These are phyloP conservation scores for Motacilla tschutschensis DNA, from an alignment of 2,113 vertebrate species.

Conservation along the genomic window DNA sequence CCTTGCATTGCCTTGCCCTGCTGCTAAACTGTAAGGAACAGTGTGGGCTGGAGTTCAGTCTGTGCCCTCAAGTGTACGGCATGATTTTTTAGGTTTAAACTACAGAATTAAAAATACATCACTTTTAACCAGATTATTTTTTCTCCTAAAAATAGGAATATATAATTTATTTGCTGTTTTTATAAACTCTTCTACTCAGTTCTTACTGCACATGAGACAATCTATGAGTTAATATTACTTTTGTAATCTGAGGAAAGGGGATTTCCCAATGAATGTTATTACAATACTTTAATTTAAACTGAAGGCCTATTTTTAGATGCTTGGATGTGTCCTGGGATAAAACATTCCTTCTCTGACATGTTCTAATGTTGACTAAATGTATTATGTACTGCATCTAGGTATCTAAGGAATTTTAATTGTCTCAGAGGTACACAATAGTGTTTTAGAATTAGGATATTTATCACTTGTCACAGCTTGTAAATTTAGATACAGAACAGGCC, in stretches of 20 bases:
- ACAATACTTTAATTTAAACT: slow-evolving; percentile 21
- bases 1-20: neutral
- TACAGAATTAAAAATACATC: neutral
- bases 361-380: slow-evolving; percentile 45
- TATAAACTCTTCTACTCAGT: neutral
- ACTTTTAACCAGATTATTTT: neutral
- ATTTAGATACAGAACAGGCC: slow-evolving; percentile 48
- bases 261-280: slow-evolving; percentile 33
- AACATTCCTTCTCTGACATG: slow-evolving; percentile 33
- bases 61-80: neutral
- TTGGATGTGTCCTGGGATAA: slow-evolving; percentile 37
- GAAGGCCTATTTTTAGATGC: slow-evolving; percentile 48
- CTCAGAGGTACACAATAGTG: slow-evolving; percentile 43
- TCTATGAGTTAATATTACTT: neutral
- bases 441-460: slow-evolving; percentile 60
- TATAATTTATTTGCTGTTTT: neutral
- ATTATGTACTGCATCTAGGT: slow-evolving; percentile 58
- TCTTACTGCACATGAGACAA: neutral
- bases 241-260: slow-evolving; percentile 23
- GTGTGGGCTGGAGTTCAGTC: neutral
- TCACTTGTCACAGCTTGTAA: slow-evolving; percentile 59
- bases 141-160: neutral
- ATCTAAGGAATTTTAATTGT: slow-evolving; percentile 64
- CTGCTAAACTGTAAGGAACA: neutral
- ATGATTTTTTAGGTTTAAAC: neutral